These are phyloP conservation scores for Psittacula derbiana DNA, from an alignment of 2,797 vertebrate genomes.

Conservation along the genomic window DNA sequence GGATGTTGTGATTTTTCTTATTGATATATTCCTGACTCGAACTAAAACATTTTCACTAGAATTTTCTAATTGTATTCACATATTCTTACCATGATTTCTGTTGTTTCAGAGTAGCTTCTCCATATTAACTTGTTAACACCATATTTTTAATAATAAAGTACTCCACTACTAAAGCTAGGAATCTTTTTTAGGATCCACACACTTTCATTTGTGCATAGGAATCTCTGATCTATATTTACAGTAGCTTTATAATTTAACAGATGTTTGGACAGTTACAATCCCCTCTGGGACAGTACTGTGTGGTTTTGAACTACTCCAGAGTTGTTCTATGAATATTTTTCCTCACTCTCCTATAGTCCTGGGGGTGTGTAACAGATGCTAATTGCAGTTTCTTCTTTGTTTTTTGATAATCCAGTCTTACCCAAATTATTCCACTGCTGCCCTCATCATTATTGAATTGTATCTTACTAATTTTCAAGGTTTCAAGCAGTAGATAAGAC, in stretches of 20 bases:
- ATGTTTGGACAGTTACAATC: constrained; percentile 66
- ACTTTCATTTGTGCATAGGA: constrained; percentile 27
- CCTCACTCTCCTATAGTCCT: constrained; percentile 35
- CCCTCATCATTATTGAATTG: constrained; percentile 39
- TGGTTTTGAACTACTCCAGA: constrained; percentile 64
- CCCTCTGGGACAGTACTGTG: constrained; percentile 53
- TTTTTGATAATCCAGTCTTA: constrained; percentile 59
- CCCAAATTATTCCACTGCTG: constrained; percentile 52
- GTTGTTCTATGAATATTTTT: constrained; percentile 67
- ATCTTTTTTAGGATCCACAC: constrained; percentile 2
- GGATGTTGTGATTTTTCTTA: not conserved
- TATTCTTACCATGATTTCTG: not conserved
- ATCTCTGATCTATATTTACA: constrained; percentile 67
- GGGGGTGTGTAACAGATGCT: constrained; percentile 62
- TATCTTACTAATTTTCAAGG: constrained; percentile 36
- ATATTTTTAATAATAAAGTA: not conserved
- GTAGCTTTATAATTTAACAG: constrained; percentile 65
- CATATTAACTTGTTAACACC: not conserved
- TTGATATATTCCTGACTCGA: not conserved
- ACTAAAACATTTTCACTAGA: not conserved
- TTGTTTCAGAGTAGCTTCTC: not conserved
- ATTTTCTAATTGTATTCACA: not conserved
- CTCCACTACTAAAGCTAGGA: not conserved
- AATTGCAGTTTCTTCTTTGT: constrained; percentile 56
- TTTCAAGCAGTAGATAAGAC: constrained; percentile 52